Conservation (phyloP, 2,888 invertebrate genomes). For the Scelioninae gen. 2 region DNA sequence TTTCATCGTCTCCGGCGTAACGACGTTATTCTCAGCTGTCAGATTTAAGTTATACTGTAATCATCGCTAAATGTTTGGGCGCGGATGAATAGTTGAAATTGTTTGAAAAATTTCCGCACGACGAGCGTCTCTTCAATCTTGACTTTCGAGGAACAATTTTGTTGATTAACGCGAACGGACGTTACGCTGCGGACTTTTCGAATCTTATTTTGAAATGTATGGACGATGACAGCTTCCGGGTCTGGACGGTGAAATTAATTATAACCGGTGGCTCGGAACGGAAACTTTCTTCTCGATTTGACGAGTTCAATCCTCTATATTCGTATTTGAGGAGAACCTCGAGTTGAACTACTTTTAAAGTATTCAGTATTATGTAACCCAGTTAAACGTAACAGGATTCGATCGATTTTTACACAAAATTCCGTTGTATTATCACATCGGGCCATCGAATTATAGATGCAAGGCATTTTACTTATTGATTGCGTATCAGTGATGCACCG, state of each 20-base stretch:
- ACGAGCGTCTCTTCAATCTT: no score
- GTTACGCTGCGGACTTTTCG: no score
- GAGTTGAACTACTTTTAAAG: slow-evolving; percentile 54
- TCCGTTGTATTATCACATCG: slow-evolving; percentile 37
- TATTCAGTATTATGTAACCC: slow-evolving; percentile 54
- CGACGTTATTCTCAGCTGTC: slow-evolving; percentile 68
- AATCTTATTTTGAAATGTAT: no score
- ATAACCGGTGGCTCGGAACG: slow-evolving; percentile 1
- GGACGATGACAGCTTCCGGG: no score
- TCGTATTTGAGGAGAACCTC: slow-evolving; percentile 42
- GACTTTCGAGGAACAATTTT: no score
- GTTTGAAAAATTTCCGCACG: slow-evolving; percentile 37
- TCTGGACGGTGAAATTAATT: slow-evolving; percentile 47
- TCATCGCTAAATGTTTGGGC: slow-evolving; percentile 53
- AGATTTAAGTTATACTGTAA: slow-evolving; percentile 49
- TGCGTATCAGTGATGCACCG: no score
- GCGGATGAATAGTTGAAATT: slow-evolving; percentile 52
- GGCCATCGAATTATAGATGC: slow-evolving; percentile 30
- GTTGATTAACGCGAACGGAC: no score
- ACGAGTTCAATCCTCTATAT: slow-evolving; percentile 39
- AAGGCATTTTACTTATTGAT: slow-evolving; percentile 33
- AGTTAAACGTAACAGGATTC: slow-evolving; percentile 51
- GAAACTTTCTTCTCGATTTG: slow-evolving; percentile 48
- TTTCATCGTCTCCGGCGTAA: slow-evolving; percentile 63
- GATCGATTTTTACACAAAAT: slow-evolving; percentile 54